Evolutionary conservation across 1,140 invertebrate genomes (phyloP), one percentile per base, ranked within the genome.

Genomic region (Andrena cerasifolii): DNA sequence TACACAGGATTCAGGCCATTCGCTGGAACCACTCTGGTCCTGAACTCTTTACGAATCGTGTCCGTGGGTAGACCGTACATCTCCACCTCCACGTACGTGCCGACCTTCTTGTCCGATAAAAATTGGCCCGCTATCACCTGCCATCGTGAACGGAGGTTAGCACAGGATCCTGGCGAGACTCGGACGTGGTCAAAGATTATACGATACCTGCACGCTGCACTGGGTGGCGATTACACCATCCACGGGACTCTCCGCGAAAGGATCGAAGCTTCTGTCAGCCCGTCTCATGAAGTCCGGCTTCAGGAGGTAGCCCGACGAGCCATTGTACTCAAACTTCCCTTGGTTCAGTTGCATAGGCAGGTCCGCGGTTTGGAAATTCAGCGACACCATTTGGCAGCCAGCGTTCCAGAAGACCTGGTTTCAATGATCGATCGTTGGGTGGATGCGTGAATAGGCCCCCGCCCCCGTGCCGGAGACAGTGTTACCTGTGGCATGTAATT

Each of bases 361-460:
- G 94, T 99, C 99, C 18, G 99, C 96, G 16, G 99, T 99, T 95
- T 99, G 99, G 93, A 99, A 99, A 94, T 99, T 99, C n/a, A 99
- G 93, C 0, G 99, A 99, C 16, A 99, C 99, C 99, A 99, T 99
- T 93, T 98, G 97, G 89, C 97, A 97, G 74, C 97, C 97, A 45
- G 97, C 97, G 93, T 98, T 98, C 97, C 97, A 98, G 91, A 98
- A 98, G 58, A 97, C 96, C 96, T 97, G 58, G 59, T 78, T 74
- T 51, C 58, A 6, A 82, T 43, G 59, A 80, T 82, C 75, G 78
- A 86, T 86, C 67, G 58, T 40, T 51, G 28, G 67, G 24, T 28
- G 54, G 65, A 58, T 26, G 58, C 31, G 28, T n/a, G 14, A 8
- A 63, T 36, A 45, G 45, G 10, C 14, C 21, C 1, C 0, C 16